Conservation (phyloP, 2,888 invertebrate species). For the Lathronympha strigana region DNA sequence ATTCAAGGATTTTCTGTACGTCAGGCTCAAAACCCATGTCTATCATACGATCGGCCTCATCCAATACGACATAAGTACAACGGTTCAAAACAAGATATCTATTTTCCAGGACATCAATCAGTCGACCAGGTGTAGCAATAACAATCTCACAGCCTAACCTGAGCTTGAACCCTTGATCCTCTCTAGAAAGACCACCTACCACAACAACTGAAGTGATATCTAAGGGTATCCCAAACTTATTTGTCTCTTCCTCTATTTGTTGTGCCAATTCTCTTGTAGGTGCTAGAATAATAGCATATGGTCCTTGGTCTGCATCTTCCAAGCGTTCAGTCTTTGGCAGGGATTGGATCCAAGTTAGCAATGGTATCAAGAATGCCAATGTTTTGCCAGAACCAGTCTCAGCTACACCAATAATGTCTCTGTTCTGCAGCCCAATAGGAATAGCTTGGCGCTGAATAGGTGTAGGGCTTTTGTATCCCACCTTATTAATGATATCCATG, state of each 20-base stretch:
- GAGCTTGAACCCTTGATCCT: constrained; percentile 98
- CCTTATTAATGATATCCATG: constrained; percentile 95
- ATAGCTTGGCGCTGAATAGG: constrained; percentile 99
- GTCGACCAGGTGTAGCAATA: constrained; percentile 99
- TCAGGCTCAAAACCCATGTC: constrained; percentile 99
- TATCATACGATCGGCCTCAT: constrained; percentile 99
- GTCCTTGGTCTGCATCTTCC: constrained; percentile 97
- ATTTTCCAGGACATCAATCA: constrained; percentile 99
- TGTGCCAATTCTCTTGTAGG: constrained; percentile 99
- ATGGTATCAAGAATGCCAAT: constrained; percentile 97
- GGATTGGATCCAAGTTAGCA: constrained; percentile 98
- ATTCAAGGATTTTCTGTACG: constrained; percentile 98
- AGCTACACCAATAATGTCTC: constrained; percentile 99
- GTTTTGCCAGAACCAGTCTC: constrained; percentile 99
- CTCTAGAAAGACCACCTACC: constrained; percentile 98
- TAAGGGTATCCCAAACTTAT: constrained; percentile 97
- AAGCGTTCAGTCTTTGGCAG: constrained; percentile 97
- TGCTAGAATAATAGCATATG: constrained; percentile 99
- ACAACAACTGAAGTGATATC: constrained; percentile 98
- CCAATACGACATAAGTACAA: constrained; percentile 98
- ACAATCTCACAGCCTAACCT: constrained; percentile 99
- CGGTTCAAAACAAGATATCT: constrained; percentile 98
- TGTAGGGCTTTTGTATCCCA: constrained; percentile 99
- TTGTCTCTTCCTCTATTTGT: constrained; percentile 99
- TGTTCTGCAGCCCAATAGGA: constrained; percentile 97